A percentile compares a stretch with the other conserved stretches of the same genome.
These are phyloP conservation scores for Trichomalopsis sarcophagae DNA, from an alignment of 1,140 invertebrate species.

Conservation along the genomic window DNA sequence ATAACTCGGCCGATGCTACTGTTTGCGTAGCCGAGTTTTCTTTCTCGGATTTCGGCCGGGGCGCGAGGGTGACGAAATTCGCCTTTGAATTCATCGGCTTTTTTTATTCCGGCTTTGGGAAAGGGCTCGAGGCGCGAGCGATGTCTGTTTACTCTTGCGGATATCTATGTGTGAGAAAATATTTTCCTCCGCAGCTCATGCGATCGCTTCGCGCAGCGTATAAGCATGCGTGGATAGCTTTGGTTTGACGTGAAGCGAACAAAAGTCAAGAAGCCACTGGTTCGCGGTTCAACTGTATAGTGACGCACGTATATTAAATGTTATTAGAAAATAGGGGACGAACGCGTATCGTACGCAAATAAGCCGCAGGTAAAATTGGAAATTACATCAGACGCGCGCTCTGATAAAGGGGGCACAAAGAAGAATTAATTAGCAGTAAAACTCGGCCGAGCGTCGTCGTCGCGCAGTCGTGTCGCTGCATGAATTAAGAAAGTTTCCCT, in stretches of 20 bases:
- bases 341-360: too few relatives aligned
- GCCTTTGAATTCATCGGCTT: background rate
- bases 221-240: too few relatives aligned
- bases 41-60: background rate
- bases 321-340: too few relatives aligned
- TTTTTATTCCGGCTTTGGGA: background rate
- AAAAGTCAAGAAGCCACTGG: too few relatives aligned
- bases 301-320: too few relatives aligned
- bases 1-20: background rate
- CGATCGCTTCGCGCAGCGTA: too few relatives aligned
- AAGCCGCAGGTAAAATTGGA: too few relatives aligned
- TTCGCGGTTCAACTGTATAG: too few relatives aligned
- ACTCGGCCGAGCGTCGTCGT: background rate
- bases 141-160: too few relatives aligned
- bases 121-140: background rate
- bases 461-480: background rate
- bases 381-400: too few relatives aligned
- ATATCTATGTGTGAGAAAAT: background rate
- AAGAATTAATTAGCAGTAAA: conserved; percentile 23
- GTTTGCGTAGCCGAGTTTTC: background rate
- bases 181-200: background rate
- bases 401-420: background rate
- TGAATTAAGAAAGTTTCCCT: conserved; percentile 8
- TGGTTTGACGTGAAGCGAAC: too few relatives aligned
- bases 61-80: background rate